These are phyloP conservation scores for Whitmania pigra DNA, from an alignment of 1,140 invertebrate genomes.

Conservation along the genomic window DNA sequence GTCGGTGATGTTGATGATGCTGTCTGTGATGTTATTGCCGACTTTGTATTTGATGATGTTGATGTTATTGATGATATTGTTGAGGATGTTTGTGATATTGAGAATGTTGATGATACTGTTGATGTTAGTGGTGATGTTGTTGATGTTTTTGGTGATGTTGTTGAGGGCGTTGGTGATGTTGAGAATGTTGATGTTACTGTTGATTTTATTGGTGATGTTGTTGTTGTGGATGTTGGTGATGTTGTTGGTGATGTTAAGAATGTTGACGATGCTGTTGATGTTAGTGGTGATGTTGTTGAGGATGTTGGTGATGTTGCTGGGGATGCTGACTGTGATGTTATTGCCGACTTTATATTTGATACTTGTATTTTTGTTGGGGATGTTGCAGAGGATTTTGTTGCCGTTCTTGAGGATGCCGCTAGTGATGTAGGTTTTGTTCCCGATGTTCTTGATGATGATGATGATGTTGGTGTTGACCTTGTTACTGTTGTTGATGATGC, in stretches of 20 bases:
- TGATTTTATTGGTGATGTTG: not conserved
- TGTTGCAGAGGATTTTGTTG: not conserved
- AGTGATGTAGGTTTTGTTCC: too few relatives aligned
- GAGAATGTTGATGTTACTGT: not conserved
- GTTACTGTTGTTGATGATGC: too few relatives aligned
- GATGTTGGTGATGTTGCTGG: not conserved
- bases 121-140: not conserved
- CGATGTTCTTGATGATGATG: not conserved
- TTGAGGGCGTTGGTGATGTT: not conserved
- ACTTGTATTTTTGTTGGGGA: not conserved
- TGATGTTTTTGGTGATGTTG: not conserved
- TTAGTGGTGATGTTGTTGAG: not conserved
- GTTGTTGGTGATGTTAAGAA: constrained; percentile 1
- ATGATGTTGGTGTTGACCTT: not conserved
- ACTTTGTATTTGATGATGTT: not conserved
- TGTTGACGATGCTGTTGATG: not conserved
- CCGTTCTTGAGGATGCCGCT: not conserved
- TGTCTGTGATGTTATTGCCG: not conserved
- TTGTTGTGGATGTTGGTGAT: not conserved
- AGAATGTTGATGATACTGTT: not conserved
- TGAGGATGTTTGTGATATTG: not conserved
- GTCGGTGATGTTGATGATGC: not conserved
- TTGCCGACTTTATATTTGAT: too few relatives aligned
- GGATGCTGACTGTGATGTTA: too few relatives aligned
- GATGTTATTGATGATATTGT: not conserved